Percentiles rank a stretch among this genome's conserved stretches.
Evolutionary conservation across 1,140 invertebrate genomes (phyloP).

Genomic region (Metaphire vulgaris): DNA sequence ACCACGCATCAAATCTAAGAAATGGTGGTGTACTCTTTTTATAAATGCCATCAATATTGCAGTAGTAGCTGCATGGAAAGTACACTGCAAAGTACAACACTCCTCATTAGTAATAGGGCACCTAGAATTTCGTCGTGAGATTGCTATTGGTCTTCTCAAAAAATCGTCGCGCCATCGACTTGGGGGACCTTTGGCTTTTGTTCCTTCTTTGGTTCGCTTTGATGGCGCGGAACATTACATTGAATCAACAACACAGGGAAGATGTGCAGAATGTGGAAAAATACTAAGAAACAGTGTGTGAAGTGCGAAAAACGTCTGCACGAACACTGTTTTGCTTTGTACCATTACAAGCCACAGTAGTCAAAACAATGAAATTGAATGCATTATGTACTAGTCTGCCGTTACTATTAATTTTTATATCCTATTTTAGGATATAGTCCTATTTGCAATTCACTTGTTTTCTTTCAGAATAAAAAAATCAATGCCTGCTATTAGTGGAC

Average conservation of each 20-base stretch:
- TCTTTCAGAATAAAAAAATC: neutral
- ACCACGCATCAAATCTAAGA: neutral
- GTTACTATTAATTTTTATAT: neutral
- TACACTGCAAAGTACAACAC: neutral
- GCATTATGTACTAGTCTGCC: neutral
- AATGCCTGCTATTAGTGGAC: neutral
- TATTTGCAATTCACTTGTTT: neutral
- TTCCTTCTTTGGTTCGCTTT: neutral
- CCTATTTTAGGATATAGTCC: neutral
- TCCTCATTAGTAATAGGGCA: neutral
- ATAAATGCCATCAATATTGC: conserved; percentile 2
- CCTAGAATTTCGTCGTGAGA: neutral
- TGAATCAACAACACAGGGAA: neutral
- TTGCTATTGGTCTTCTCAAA: neutral
- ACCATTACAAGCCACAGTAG: neutral
- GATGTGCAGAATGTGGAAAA: neutral
- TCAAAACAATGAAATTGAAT: neutral
- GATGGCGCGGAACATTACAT: neutral
- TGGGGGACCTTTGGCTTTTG: neutral
- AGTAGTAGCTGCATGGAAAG: neutral
- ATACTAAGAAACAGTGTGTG: neutral
- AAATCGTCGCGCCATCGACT: neutral
- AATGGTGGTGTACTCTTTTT: neutral
- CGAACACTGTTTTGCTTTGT: neutral
- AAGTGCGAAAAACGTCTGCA: conserved; percentile 1